Evolutionary conservation across 2,797 vertebrate species (phyloP).

Genomic region (Anabacerthia variegaticeps): DNA sequence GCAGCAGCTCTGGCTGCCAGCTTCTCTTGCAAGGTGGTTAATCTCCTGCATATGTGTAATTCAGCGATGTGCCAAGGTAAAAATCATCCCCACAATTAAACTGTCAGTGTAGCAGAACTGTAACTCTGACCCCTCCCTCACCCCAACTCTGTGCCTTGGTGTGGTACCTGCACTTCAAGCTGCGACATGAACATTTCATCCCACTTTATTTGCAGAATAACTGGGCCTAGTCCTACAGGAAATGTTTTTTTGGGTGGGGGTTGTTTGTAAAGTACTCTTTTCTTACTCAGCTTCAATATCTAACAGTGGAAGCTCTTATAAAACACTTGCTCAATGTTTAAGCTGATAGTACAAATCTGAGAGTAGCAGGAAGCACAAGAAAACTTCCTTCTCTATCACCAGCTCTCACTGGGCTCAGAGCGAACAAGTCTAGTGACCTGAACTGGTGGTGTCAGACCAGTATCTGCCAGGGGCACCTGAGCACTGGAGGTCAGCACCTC

Average conservation of each 20-base stretch:
- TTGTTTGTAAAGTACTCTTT: background rate
- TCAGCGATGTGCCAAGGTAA: background rate
- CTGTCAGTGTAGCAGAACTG: background rate
- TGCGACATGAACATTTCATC: background rate
- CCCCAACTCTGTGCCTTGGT: fast-evolving
- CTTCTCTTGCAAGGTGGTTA: background rate
- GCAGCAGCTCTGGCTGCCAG: background rate
- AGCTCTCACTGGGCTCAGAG: background rate
- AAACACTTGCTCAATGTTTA: background rate
- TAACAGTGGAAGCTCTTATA: background rate
- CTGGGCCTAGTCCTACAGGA: background rate
- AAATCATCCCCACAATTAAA: background rate
- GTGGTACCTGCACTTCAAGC: background rate
- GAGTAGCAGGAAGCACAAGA: background rate
- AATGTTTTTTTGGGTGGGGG: background rate
- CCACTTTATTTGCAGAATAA: background rate
- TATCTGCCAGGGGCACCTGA: background rate
- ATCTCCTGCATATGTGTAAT: background rate
- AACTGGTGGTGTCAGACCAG: background rate
- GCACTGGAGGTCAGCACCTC: background rate
- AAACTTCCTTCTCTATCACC: background rate
- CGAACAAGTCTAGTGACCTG: background rate
- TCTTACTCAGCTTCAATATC: background rate
- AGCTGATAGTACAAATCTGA: background rate
- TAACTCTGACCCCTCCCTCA: background rate